Conservation (phyloP, 2,113 vertebrate genomes). For the Pollimyrus isidori region DNA sequence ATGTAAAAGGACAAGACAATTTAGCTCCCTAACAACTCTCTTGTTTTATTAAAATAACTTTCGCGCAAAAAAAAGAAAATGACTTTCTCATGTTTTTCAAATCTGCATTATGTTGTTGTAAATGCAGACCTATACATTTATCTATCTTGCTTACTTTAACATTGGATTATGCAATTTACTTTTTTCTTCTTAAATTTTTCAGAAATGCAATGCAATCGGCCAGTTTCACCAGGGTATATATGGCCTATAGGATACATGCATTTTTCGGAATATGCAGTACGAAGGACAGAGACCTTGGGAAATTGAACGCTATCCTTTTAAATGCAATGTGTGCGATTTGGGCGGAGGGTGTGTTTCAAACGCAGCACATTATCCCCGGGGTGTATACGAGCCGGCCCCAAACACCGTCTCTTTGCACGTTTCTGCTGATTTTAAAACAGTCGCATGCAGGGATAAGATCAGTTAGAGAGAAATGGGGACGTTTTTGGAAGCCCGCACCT, state of each 20-base stretch:
- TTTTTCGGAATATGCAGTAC: neutral
- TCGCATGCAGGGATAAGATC: slow-evolving; percentile 29
- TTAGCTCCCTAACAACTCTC: neutral
- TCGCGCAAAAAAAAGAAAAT: neutral
- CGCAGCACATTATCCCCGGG: slow-evolving; percentile 39
- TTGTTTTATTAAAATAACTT: neutral
- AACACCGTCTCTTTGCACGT: slow-evolving; percentile 17
- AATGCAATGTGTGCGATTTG: slow-evolving; percentile 48
- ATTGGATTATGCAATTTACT: neutral
- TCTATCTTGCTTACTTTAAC: neutral
- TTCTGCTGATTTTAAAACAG: slow-evolving; percentile 50
- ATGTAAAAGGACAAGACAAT: neutral
- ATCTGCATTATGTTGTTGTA: neutral
- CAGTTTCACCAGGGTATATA: neutral
- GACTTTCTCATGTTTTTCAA: neutral
- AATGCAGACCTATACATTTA: neutral
- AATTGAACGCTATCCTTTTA: slow-evolving; percentile 62
- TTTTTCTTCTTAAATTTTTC: neutral
- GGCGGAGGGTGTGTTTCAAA: slow-evolving; percentile 64
- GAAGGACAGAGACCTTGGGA: neutral
- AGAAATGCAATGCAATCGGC: neutral
- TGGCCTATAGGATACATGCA: neutral
- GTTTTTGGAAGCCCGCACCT: slow-evolving; percentile 32
- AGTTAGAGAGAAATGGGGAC: slow-evolving; percentile 44
- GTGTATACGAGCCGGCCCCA: slow-evolving; percentile 30